Evolutionary conservation across 2,113 vertebrate genomes (phyloP).

Genomic region (Poeciliopsis turrubarensis): DNA sequence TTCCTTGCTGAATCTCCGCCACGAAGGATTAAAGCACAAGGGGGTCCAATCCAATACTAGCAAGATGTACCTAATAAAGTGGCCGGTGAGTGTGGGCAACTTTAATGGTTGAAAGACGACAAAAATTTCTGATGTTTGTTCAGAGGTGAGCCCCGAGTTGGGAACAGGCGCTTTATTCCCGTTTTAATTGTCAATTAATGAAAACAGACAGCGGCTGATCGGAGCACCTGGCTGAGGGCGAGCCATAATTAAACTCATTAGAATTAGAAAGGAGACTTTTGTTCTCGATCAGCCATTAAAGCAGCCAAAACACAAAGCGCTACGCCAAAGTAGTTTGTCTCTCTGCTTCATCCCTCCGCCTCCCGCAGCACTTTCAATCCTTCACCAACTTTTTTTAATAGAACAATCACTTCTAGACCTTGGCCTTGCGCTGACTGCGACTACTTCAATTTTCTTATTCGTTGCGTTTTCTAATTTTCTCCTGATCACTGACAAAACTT

Average conservation of each 20-base stretch:
- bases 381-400: neutral
- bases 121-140: slow-evolving; percentile 34
- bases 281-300: slow-evolving; percentile 57
- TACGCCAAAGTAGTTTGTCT: slow-evolving; percentile 28
- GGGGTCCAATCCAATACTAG: too few relatives aligned
- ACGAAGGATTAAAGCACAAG: too few relatives aligned
- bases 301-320: slow-evolving; percentile 41
- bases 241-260: slow-evolving; percentile 70
- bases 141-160: slow-evolving; percentile 17
- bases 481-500: neutral
- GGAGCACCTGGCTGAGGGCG: slow-evolving; percentile 59
- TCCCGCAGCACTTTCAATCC: slow-evolving; percentile 16
- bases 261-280: slow-evolving; percentile 64
- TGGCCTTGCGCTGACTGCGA: neutral
- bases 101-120: slow-evolving; percentile 18
- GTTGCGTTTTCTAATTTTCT: neutral
- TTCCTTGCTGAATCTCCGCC: too few relatives aligned
- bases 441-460: slow-evolving; percentile 5
- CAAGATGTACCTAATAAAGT: too few relatives aligned
- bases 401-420: neutral
- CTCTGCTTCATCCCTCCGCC: neutral
- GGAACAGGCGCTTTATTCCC: slow-evolving; percentile 31
- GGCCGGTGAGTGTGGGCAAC: too few relatives aligned
- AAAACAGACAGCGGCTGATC: slow-evolving; percentile 61
- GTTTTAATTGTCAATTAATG: slow-evolving; percentile 70